Evolutionary conservation across 2,113 vertebrate genomes (phyloP).

Genomic region (Steatornis caripensis): DNA sequence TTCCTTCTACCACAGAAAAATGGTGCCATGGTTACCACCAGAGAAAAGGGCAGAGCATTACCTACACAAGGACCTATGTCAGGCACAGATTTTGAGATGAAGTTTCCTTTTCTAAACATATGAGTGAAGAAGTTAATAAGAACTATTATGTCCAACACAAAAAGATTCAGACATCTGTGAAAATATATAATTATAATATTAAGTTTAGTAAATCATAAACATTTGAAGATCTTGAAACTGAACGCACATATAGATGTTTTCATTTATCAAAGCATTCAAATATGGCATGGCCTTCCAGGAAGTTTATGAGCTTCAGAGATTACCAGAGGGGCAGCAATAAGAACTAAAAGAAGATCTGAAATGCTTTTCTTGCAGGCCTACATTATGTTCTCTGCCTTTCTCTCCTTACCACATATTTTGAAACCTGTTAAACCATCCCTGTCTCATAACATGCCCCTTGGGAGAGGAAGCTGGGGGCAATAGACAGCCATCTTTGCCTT

Average conservation of each 20-base stretch:
- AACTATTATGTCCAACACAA: neutral
- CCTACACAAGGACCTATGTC: neutral
- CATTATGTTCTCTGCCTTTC: neutral
- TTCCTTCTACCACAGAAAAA: neutral
- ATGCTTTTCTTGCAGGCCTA: neutral
- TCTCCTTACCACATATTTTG: neutral
- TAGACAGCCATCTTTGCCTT: neutral
- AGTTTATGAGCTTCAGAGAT: neutral
- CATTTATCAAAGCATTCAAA: neutral
- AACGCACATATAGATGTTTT: neutral
- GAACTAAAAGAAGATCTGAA: neutral
- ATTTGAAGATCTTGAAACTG: neutral
- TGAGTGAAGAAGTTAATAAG: neutral
- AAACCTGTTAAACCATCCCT: constrained; percentile 16
- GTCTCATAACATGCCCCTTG: neutral
- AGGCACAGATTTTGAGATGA: neutral
- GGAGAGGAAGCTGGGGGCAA: neutral
- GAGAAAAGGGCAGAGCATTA: neutral
- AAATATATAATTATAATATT: neutral
- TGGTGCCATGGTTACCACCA: neutral
- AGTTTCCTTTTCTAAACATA: neutral
- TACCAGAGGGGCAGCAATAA: neutral
- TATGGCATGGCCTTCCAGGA: fast-evolving
- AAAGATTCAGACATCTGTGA: neutral
- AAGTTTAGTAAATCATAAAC: neutral